These are phyloP conservation scores for Drosophila putrida DNA, from an alignment of 2,888 invertebrate genomes.

Conservation along the genomic window DNA sequence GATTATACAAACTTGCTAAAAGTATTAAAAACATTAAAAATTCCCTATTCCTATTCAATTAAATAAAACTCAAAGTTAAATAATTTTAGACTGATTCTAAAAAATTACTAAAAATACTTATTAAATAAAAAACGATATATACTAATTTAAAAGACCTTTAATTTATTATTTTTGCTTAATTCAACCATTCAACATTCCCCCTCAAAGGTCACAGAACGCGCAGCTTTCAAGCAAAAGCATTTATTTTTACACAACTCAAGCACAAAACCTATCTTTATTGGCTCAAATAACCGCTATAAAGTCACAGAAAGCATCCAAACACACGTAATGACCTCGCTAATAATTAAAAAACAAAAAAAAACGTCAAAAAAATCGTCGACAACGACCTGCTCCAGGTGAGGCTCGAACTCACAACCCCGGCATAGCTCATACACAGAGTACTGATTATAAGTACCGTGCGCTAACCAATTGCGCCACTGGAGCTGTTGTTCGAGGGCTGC, in stretches of 20 bases:
- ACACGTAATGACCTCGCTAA: background rate
- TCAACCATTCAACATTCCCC: background rate
- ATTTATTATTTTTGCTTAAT: background rate
- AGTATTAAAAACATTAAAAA: no score
- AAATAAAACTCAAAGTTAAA: background rate
- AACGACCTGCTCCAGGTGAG: slow-evolving; percentile 99
- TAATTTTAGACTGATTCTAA: background rate
- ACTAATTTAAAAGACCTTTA: background rate
- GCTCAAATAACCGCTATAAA: background rate
- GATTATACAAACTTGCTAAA: no score
- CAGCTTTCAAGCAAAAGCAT: background rate
- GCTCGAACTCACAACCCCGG: slow-evolving; percentile 99
- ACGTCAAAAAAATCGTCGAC: slow-evolving; percentile 79
- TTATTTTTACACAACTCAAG: background rate
- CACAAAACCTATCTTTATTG: background rate
- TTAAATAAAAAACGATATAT: no score
- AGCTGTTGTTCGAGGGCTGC: slow-evolving; percentile 86
- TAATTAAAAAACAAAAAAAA: slow-evolving; percentile 44
- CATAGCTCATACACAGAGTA: slow-evolving; percentile 97
- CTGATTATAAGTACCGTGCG: slow-evolving; percentile 99
- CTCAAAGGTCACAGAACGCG: background rate
- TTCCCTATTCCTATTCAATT: background rate
- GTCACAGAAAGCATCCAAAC: background rate
- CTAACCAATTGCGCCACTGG: slow-evolving; percentile 99
- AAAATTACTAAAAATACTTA: no score